These are phyloP conservation scores for Aspiorhynchus laticeps DNA, from an alignment of 2,113 vertebrate species.

Conservation along the genomic window DNA sequence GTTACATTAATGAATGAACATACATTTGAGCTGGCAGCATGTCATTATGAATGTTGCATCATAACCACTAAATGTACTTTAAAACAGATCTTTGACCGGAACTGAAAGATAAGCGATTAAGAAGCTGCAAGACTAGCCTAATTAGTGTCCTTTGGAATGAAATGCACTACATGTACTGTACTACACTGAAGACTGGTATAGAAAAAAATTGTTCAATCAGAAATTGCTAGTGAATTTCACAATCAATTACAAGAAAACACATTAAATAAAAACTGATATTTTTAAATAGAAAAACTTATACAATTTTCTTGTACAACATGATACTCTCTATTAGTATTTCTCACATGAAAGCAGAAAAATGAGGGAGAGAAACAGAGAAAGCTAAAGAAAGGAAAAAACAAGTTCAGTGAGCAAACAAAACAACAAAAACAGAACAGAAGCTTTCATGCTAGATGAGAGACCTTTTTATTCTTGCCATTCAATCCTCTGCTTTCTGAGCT, in stretches of 20 bases:
- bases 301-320: too few species aligned
- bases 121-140: background rate
- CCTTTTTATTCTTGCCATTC: background rate
- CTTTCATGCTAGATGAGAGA: background rate
- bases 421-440: background rate
- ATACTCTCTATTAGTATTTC: background rate
- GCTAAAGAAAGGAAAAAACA: background rate
- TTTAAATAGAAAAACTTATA: too few species aligned
- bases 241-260: too few species aligned
- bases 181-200: background rate
- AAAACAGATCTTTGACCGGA: background rate
- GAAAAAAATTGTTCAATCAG: too few species aligned
- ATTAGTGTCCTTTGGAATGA: background rate
- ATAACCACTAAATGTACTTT: conserved; percentile 11
- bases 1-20: background rate
- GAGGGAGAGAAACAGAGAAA: too few species aligned
- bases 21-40: background rate
- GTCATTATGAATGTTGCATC: background rate
- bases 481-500: background rate
- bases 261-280: background rate
- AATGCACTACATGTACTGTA: background rate
- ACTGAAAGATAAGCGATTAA: background rate
- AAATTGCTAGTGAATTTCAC: background rate
- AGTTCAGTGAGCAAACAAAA: background rate
- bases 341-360: background rate